These are phyloP conservation scores for Neosilurus mollespiculum DNA, from an alignment of 2,797 vertebrate species.

Conservation along the genomic window DNA sequence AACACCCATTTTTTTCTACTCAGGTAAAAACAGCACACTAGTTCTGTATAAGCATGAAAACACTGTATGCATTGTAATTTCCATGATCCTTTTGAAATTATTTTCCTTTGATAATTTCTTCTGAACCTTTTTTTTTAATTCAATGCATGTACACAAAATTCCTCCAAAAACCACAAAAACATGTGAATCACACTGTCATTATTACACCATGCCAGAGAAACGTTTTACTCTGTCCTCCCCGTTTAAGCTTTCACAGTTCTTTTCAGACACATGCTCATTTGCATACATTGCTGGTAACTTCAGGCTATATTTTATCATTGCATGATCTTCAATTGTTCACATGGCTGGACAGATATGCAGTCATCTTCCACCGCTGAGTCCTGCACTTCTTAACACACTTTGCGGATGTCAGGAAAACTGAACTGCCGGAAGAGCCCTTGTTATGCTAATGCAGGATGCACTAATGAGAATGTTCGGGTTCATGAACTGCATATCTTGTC, in stretches of 20 bases:
- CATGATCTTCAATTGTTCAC: constrained; percentile 55
- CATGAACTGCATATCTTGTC: constrained; percentile 84
- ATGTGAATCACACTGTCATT: neutral
- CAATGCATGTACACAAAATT: neutral
- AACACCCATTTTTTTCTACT: neutral
- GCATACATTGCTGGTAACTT: constrained; percentile 39
- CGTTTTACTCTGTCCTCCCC: constrained; percentile 3
- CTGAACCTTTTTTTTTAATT: neutral
- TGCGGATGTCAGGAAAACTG: constrained; percentile 77
- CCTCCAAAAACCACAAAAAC: neutral
- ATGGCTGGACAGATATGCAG: neutral
- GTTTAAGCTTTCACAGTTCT: constrained; percentile 19
- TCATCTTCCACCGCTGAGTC: constrained; percentile 69
- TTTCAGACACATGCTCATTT: constrained; percentile 20
- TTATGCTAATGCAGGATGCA: constrained; percentile 83
- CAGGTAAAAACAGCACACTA: neutral
- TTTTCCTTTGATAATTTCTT: neutral
- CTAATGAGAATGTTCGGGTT: constrained; percentile 85
- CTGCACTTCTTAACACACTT: constrained; percentile 71
- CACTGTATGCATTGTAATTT: neutral
- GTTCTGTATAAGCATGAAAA: neutral
- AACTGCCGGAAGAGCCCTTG: constrained; percentile 80
- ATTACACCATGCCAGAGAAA: constrained; percentile 2
- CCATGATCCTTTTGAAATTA: neutral
- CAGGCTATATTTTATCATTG: constrained; percentile 63